Evolutionary conservation across 1,140 invertebrate genomes (phyloP).

Genomic region (Saccostrea cuccullata): DNA sequence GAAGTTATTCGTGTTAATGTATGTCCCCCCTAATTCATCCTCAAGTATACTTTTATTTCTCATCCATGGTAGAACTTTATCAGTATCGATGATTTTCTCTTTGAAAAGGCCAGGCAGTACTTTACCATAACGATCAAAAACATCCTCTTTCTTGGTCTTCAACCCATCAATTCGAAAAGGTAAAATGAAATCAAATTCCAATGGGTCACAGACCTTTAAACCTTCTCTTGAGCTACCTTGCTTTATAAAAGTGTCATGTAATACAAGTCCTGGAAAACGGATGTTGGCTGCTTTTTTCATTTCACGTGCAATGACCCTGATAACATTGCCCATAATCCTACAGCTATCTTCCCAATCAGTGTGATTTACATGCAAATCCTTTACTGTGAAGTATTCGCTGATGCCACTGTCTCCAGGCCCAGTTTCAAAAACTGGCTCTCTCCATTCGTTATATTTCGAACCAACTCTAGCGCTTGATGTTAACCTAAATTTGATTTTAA

Average conservation of each 20-base stretch:
- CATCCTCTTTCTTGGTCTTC: not conserved
- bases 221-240: constrained; percentile 8
- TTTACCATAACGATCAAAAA: not conserved
- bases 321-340: not conserved
- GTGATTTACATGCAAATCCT: not conserved
- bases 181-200: not conserved
- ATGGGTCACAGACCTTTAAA: constrained; percentile 1
- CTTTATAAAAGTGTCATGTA: not conserved
- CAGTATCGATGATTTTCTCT: not conserved
- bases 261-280: not conserved
- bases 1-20: constrained; percentile 11
- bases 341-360: not conserved
- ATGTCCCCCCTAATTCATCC: not conserved
- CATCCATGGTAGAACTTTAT: not conserved
- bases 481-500: not conserved
- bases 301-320: not conserved
- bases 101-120: not conserved
- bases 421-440: not conserved
- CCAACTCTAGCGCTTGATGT: not conserved
- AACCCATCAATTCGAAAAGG: not conserved
- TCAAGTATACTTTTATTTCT: not conserved
- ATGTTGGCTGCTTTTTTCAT: not conserved
- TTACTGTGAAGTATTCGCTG: not conserved
- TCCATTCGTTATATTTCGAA: constrained; percentile 6
- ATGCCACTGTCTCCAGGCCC: not conserved